Percentiles rank a stretch among this genome's conserved stretches.
Conservation (phyloP, 1,140 invertebrate genomes). For the Amyelois transitella region DNA sequence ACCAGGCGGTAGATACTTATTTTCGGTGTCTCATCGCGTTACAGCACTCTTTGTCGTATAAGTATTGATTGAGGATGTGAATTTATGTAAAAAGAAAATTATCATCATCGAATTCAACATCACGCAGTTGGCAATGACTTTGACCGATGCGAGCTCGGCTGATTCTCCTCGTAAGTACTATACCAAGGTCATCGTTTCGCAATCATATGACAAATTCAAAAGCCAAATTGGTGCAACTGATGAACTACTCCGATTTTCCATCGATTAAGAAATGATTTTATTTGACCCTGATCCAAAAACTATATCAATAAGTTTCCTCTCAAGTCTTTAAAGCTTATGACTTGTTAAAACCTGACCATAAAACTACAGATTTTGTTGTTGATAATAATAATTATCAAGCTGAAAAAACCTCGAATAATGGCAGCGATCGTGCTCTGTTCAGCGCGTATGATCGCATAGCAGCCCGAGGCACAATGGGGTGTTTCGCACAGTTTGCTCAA, state of each 20-base stretch:
- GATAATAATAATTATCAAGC: not conserved
- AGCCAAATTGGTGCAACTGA: too few species aligned
- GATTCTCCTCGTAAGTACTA: conserved; percentile 16
- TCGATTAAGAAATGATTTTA: too few species aligned
- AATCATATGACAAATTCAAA: not conserved
- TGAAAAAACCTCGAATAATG: not conserved
- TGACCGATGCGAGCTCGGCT: conserved; percentile 26
- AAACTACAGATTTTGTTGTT: not conserved
- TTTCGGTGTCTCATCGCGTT: too few species aligned
- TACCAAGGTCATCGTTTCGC: conserved; percentile 30
- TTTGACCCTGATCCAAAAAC: too few species aligned
- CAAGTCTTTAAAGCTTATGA: too few species aligned
- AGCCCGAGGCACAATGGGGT: conserved; percentile 25
- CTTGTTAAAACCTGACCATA: too few species aligned
- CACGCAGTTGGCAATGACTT: conserved; percentile 36
- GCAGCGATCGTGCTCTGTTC: not conserved
- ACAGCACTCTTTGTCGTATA: too few species aligned
- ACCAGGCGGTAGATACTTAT: too few species aligned
- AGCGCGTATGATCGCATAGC: too few species aligned
- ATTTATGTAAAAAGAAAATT: not conserved
- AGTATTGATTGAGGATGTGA: conserved; percentile 20
- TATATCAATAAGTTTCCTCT: too few species aligned
- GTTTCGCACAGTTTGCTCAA: conserved; percentile 37
- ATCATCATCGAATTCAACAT: not conserved
- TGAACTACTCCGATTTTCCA: too few species aligned